Conservation (phyloP, 2,113 vertebrate species). For the Sinocyclocheilus anshuiensis region DNA sequence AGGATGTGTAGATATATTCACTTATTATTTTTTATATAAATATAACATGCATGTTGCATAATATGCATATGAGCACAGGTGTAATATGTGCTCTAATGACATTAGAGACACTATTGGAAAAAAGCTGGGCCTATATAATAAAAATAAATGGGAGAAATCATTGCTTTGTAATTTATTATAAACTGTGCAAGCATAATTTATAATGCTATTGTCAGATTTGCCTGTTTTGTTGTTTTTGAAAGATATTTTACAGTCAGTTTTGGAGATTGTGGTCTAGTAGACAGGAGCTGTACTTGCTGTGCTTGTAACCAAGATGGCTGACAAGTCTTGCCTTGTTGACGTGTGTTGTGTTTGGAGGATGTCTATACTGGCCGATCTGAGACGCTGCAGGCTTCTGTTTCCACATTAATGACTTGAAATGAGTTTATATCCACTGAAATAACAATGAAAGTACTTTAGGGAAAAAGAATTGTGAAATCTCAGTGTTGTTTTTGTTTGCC, state of each 20-base stretch:
- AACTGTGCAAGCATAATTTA: background rate
- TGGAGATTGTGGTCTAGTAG: background rate
- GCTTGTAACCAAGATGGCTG: background rate
- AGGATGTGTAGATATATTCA: too few species aligned
- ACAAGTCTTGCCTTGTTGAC: background rate
- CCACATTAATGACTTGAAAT: background rate
- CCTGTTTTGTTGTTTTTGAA: background rate
- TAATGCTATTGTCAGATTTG: background rate
- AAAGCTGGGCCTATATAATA: background rate
- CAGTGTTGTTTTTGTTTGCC: background rate
- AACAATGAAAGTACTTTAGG: background rate
- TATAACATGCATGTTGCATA: too few species aligned
- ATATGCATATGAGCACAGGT: background rate
- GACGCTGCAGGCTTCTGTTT: background rate
- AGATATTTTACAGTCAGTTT: background rate
- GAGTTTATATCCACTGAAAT: background rate
- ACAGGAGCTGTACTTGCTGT: background rate
- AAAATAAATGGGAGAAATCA: background rate
- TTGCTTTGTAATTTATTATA: background rate
- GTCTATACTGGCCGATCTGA: background rate
- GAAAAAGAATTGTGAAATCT: background rate
- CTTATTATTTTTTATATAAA: background rate
- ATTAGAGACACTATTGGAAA: too few species aligned
- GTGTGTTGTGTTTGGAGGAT: background rate
- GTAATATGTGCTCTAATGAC: background rate